Evolutionary conservation across 92 coral and sea anemone genomes (phyloP).

Genomic region (Siderastrea siderea): DNA sequence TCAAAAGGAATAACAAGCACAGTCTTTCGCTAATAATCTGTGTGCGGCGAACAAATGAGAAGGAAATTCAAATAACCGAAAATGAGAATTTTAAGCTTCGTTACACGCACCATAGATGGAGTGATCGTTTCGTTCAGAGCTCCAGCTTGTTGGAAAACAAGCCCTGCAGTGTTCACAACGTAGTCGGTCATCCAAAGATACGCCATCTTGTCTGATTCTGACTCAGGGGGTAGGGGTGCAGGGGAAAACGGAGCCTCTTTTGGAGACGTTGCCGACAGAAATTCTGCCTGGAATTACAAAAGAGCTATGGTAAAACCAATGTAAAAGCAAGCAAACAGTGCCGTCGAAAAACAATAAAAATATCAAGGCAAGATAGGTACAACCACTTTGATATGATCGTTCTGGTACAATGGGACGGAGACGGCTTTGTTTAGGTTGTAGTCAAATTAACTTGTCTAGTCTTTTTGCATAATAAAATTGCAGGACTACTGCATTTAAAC

Average conservation of each 20-base stretch:
- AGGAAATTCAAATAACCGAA: too few relatives aligned
- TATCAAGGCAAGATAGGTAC: background rate
- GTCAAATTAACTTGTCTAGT: too few relatives aligned
- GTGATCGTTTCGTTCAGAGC: conserved; percentile 83
- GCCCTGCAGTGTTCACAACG: conserved; percentile 89
- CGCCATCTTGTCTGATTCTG: conserved; percentile 77
- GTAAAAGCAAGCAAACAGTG: background rate
- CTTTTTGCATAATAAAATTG: too few relatives aligned
- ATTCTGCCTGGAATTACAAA: conserved; percentile 80
- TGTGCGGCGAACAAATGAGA: too few relatives aligned
- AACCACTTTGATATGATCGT: background rate
- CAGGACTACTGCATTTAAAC: too few relatives aligned
- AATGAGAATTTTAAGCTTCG: too few relatives aligned
- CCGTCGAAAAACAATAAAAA: background rate
- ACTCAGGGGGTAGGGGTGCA: conserved; percentile 70
- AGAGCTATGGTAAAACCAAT: background rate
- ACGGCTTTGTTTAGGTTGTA: too few relatives aligned
- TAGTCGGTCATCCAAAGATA: conserved; percentile 94
- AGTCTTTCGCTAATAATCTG: too few relatives aligned
- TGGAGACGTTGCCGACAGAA: conserved; percentile 88
- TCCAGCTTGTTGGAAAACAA: conserved; percentile 90
- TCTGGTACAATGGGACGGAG: background rate
- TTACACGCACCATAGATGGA: conserved; percentile 75
- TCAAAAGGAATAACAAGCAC: too few relatives aligned
- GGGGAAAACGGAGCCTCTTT: conserved; percentile 92